Base-by-base conservation (phyloP, 1,140 invertebrate species). In the Lucilia cuprina region DNA sequence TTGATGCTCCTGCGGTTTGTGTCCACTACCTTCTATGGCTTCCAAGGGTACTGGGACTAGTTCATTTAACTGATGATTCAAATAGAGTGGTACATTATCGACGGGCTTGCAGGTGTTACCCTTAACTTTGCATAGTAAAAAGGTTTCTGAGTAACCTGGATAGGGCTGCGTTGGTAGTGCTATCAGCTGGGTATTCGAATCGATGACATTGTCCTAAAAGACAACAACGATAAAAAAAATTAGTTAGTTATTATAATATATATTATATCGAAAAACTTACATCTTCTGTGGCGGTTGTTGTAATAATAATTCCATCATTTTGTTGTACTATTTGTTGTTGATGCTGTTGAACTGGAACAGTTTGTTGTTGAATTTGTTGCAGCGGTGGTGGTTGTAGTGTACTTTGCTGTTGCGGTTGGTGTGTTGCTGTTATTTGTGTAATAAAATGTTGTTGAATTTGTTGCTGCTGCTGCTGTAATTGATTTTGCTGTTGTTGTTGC, bases 51-150 rank as follows among this genome's bases (percentile, higher is more conserved):
- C 93, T 0, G 93, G 93, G 12, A 93, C 92, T 35, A 94, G 85
- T 85, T 93, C 93, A 87, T 93, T 93, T 85, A 93, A 92, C 83
- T 89, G 86, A 60, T 75, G 85, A 60, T 93, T 93, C 83, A 93
- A 86, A 83, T 93, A 92, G 5, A 95, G 89, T 0, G 94, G 92
- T 84, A 94, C 94, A 84, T 95, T 95, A 88, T 96, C 95, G 7
- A 96, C 91, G 9, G 94, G 94, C 65, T 94, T 94, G 49, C 95
- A 93, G 82, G 94, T 94, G 65, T 95, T 94, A 83, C 94, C 93
- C 85, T 95, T 94, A 88, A 85, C 93, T 93, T 50, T 94, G 94
- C 83, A 96, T 89, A 83, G 94, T 94, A 90, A 95, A 91, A 87
- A 96, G 91, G 90, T 95, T 93, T 35, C 93, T 92, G 82, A 86